Base-by-base conservation (phyloP, 2,888 invertebrate genomes). In the Listrodromus nycthemerus region DNA sequence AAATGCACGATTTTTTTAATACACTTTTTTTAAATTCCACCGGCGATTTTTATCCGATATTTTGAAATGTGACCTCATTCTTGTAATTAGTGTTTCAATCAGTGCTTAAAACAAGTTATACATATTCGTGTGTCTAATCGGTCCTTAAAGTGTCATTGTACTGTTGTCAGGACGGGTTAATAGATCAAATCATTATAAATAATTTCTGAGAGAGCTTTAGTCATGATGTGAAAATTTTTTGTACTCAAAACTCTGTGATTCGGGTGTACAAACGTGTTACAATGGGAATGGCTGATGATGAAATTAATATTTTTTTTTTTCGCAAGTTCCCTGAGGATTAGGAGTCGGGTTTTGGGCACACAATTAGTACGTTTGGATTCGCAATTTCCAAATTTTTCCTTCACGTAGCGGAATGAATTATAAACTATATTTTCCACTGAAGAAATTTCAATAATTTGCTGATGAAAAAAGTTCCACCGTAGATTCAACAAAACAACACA, bases 231-330 rank as follows among this genome's bases (percentile, higher is more conserved):
- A 79, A 71, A 52, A 75, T 76, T 55, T 82, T 74, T 83, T 65
- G 73, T 73, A 8, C 73, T 58, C 61, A 73, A 71, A 70, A 65
- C 61, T 82, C 30, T 85, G 82, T 84, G 84, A 84, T 84, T 84
- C 84, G 84, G 84, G 78, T 84, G 84, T 83, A 82, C 66, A 70
- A 58, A 76, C 67, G 65, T 75, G 55, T 74, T 69, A 84, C 70
- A 84, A 80, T 84, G 83, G 80, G 83, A 84, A 84, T 84, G 81
- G 78, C 81, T 58, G 78, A 81, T 37, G 70, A 24, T 66, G 16
- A 66, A 27, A 61, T 61, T 61, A 27, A 27, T 13, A 16, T 16
- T 48, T 48, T n/a, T 48, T 50, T 30, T 71, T 63, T 50, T 50
- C 48, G 33, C 16, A 13, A 50, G 30, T 74, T 63, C 48, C 63